Conservation (phyloP, 2,888 invertebrate species). For the Lepetodrilus schrolli region DNA sequence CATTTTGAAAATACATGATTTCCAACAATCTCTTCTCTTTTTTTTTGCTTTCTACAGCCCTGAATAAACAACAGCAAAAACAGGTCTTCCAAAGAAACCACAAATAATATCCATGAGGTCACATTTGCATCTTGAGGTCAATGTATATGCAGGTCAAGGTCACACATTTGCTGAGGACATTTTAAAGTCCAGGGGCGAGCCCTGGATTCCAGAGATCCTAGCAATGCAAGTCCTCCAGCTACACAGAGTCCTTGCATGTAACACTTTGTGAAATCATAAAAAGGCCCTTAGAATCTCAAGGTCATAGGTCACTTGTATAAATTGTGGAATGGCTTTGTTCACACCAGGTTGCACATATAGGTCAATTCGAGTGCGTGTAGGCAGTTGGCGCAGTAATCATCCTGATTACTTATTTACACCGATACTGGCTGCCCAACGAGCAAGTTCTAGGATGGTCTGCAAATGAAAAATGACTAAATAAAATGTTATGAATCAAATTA, state of each 20-base stretch:
- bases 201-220: no score
- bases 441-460: conserved; percentile 11
- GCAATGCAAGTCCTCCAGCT: no score
- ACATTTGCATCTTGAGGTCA: no score
- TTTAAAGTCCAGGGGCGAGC: no score
- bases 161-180: no score
- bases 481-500: neutral
- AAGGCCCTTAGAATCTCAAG: neutral
- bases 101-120: no score
- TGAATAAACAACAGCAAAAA: no score
- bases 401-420: neutral
- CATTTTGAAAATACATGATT: neutral
- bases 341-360: neutral
- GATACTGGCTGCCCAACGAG: neutral
- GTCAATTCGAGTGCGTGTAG: neutral
- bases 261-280: no score
- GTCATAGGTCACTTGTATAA: neutral
- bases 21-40: no score
- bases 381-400: neutral
- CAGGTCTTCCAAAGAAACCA: neutral
- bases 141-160: no score
- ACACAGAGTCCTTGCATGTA: no score
- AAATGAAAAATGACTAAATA: neutral
- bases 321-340: neutral
- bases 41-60: no score